These are phyloP conservation scores for Boloria selene DNA, from an alignment of 2,888 invertebrate species.

Conservation along the genomic window DNA sequence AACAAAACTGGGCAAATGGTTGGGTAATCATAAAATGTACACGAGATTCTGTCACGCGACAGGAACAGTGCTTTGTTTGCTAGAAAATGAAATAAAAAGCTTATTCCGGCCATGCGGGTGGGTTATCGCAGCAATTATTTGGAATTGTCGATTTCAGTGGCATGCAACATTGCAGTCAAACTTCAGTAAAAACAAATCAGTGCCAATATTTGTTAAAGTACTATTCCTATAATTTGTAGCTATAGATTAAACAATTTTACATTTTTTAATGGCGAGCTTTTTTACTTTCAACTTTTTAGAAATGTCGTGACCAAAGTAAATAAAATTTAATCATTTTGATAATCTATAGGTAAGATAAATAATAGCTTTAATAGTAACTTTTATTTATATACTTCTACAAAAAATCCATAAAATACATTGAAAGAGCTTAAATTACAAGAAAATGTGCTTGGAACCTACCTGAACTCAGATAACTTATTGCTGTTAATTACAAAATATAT, in stretches of 20 bases:
- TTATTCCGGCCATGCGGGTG: slow-evolving; percentile 28
- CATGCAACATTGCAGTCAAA: slow-evolving; percentile 24
- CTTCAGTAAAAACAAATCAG: slow-evolving; percentile 12
- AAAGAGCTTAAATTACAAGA: too few species aligned
- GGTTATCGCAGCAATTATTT: slow-evolving; percentile 33
- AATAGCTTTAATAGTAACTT: too few species aligned
- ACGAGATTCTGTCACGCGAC: slow-evolving; percentile 55
- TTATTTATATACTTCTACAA: too few species aligned
- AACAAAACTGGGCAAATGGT: slow-evolving; percentile 45
- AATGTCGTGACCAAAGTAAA: too few species aligned
- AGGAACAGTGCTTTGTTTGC: slow-evolving; percentile 44
- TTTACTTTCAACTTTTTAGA: too few species aligned
- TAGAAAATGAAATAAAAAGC: slow-evolving; percentile 45
- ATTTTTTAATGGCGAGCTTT: too few species aligned
- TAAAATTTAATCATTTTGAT: too few species aligned
- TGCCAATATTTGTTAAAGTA: neutral
- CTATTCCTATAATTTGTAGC: neutral
- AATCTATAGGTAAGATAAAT: too few species aligned
- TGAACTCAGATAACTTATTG: too few species aligned
- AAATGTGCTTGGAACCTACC: too few species aligned
- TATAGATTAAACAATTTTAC: neutral
- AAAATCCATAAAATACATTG: too few species aligned
- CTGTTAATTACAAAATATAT: too few species aligned
- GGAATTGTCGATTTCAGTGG: slow-evolving; percentile 24
- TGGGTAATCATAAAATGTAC: slow-evolving; percentile 51